Conservation (phyloP, 2,888 invertebrate species). For the Spisula solida region DNA sequence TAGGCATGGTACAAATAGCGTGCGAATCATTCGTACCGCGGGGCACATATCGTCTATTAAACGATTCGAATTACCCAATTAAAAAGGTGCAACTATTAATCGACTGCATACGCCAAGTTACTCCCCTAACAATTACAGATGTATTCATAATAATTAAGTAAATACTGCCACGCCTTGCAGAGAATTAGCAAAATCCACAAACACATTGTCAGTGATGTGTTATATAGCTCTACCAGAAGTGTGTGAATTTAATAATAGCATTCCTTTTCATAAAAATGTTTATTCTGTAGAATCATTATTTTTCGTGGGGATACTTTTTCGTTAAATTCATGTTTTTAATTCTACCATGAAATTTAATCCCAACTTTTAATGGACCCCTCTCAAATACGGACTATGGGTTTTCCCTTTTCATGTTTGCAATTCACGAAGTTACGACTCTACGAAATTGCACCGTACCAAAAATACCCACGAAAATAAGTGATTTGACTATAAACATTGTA, state of each 20-base stretch:
- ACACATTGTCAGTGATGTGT: too few species aligned
- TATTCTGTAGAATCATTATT: not conserved
- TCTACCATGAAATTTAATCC: too few species aligned
- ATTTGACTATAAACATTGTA: not conserved
- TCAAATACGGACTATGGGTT: too few species aligned
- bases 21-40: not conserved
- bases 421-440: too few species aligned
- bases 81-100: constrained; percentile 15
- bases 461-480: too few species aligned
- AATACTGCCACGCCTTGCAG: constrained; percentile 42
- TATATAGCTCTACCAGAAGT: too few species aligned
- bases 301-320: too few species aligned
- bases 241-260: not conserved
- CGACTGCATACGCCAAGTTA: not conserved
- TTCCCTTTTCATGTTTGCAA: too few species aligned
- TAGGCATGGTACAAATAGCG: not conserved
- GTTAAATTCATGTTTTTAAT: too few species aligned
- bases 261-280: not conserved
- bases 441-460: too few species aligned
- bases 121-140: constrained; percentile 4
- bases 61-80: constrained; percentile 35
- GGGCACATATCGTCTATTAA: not conserved
- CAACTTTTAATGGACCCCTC: too few species aligned
- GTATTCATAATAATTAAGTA: constrained; percentile 22
- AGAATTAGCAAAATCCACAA: not conserved